Evolutionary conservation across 2,888 invertebrate species (phyloP).

Genomic region (Nemotelus pantherinus): DNA sequence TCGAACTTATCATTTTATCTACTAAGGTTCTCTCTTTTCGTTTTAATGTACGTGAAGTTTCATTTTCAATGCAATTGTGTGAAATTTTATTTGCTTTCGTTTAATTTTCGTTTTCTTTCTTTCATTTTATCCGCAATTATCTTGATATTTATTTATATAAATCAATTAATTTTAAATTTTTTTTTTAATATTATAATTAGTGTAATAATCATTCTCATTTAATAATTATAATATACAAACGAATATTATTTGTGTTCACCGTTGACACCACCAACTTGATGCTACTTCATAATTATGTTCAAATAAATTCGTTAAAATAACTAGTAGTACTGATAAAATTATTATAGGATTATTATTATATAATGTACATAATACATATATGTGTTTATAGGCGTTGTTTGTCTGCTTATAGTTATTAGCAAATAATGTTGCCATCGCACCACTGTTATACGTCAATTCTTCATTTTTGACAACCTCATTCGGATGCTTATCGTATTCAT

Average conservation of each 20-base stretch:
- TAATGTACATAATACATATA: conserved; percentile 49
- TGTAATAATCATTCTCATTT: background rate
- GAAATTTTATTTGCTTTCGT: conserved; percentile 6
- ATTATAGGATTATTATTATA: conserved; percentile 52
- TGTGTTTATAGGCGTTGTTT: conserved; percentile 38
- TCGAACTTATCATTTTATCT: too few relatives aligned
- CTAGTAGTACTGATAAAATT: conserved; percentile 54
- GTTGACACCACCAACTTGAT: conserved; percentile 51
- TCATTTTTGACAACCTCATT: conserved; percentile 95
- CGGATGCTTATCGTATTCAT: conserved; percentile 87
- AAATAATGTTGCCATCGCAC: conserved; percentile 53
- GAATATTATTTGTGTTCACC: conserved; percentile 46
- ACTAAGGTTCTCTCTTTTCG: conserved; percentile 34
- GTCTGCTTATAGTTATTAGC: background rate
- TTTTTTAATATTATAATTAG: too few relatives aligned
- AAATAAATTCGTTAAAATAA: conserved; percentile 54
- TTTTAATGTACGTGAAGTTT: background rate
- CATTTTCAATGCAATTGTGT: background rate
- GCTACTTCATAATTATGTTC: conserved; percentile 41
- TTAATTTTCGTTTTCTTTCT: too few relatives aligned
- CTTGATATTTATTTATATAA: too few relatives aligned
- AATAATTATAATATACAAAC: conserved; percentile 20
- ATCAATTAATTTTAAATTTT: too few relatives aligned
- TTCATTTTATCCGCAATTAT: too few relatives aligned
- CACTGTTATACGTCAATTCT: conserved; percentile 81